Conservation (phyloP, 2,888 invertebrate genomes). For the Melinaea menophilus region DNA sequence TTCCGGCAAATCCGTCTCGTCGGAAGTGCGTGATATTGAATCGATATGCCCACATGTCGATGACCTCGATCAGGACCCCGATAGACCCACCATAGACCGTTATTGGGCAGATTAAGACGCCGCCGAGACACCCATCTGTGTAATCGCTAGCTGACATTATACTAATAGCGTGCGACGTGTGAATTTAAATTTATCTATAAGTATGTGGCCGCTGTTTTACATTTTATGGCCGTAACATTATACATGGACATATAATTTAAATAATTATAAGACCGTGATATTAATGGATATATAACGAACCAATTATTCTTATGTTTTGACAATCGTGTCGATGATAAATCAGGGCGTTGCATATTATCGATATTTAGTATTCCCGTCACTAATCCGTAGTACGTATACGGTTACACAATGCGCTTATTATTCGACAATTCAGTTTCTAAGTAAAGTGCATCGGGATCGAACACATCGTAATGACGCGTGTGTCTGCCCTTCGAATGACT, state of each 20-base stretch:
- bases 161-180: slow-evolving; percentile 15
- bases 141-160: slow-evolving; percentile 11
- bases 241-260: slow-evolving; percentile 12
- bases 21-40: slow-evolving; percentile 71
- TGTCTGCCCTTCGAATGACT: slow-evolving; percentile 67
- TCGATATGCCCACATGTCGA: slow-evolving; percentile 68
- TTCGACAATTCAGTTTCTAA: slow-evolving; percentile 74
- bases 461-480: slow-evolving; percentile 60
- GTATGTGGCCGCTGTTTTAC: slow-evolving; percentile 22
- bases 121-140: slow-evolving; percentile 32
- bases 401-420: slow-evolving; percentile 76
- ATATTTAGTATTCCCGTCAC: slow-evolving; percentile 72
- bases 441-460: slow-evolving; percentile 72
- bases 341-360: slow-evolving; percentile 56
- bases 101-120: slow-evolving; percentile 59
- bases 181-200: slow-evolving; percentile 23
- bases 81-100: slow-evolving; percentile 56
- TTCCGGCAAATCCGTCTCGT: slow-evolving; percentile 78
- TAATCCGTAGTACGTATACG: slow-evolving; percentile 71
- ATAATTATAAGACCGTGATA: neutral
- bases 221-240: slow-evolving; percentile 22
- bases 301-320: neutral
- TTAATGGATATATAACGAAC: neutral
- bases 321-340: slow-evolving; percentile 17
- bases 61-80: slow-evolving; percentile 70